Evolutionary conservation across 2,113 vertebrate genomes (phyloP).

Genomic region (Tychaedon coryphoeus): DNA sequence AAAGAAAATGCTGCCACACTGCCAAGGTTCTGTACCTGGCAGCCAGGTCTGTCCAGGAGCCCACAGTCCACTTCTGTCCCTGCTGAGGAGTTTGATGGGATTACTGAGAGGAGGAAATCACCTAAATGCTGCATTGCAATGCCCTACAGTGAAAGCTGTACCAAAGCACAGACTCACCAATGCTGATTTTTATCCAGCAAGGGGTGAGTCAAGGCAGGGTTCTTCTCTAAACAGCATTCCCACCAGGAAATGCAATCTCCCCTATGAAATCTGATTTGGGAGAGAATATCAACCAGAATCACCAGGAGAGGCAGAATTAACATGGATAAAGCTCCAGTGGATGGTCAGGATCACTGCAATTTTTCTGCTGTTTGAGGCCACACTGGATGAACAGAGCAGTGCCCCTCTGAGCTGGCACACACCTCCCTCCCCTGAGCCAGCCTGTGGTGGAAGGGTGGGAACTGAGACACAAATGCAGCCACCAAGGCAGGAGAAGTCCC

Average conservation of each 20-base stretch:
- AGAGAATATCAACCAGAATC: background rate
- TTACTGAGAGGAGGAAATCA: background rate
- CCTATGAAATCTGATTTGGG: background rate
- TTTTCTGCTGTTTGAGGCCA: background rate
- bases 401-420: background rate
- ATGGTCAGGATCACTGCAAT: background rate
- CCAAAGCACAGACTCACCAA: rapidly evolving
- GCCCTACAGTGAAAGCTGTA: background rate
- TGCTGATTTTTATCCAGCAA: background rate
- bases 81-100: background rate
- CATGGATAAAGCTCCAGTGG: background rate
- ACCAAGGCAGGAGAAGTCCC: background rate
- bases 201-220: background rate
- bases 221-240: background rate
- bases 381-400: background rate
- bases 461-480: rapidly evolving
- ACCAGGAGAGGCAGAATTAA: background rate
- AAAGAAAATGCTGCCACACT: background rate
- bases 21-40: background rate
- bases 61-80: background rate
- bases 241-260: background rate
- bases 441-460: no score
- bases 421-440: background rate
- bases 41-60: background rate
- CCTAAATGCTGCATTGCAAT: background rate